A percentile compares a stretch with the other conserved stretches of the same genome.
Conservation (phyloP, 2,113 vertebrate species). For the Ramphastos sulfuratus region DNA sequence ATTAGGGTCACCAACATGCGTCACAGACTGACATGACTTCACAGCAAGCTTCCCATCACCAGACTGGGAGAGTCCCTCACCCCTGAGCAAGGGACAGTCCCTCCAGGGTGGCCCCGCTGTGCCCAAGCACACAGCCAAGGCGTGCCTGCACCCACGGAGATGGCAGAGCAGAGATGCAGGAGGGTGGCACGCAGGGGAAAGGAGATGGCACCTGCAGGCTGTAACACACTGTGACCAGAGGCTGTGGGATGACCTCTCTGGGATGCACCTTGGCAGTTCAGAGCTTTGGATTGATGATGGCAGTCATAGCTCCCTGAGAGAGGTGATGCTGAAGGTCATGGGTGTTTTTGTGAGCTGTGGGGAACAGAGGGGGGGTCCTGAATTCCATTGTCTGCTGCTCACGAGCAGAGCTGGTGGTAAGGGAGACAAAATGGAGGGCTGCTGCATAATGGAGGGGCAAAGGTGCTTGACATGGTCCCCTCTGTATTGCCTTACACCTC, state of each 20-base stretch:
- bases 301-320: neutral
- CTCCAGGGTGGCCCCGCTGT: neutral
- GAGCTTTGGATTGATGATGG: neutral
- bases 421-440: slow-evolving; percentile 38
- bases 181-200: neutral
- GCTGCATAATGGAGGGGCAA: slow-evolving; percentile 1
- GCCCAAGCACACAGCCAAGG: neutral
- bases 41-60: neutral
- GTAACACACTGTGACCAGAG: neutral
- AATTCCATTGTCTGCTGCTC: neutral
- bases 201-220: neutral
- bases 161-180: neutral
- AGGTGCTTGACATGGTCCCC: neutral
- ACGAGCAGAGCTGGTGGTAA: fast-evolving
- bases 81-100: neutral
- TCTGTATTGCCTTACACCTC: slow-evolving; percentile 59
- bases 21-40: neutral
- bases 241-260: neutral
- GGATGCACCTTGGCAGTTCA: neutral
- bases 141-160: neutral
- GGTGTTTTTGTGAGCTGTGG: neutral
- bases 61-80: neutral
- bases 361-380: neutral
- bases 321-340: no score
- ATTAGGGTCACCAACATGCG: neutral